phyloP scores from a whole-genome alignment of 1,140 invertebrate species.

The Metopolophium dirhodum region DNA sequence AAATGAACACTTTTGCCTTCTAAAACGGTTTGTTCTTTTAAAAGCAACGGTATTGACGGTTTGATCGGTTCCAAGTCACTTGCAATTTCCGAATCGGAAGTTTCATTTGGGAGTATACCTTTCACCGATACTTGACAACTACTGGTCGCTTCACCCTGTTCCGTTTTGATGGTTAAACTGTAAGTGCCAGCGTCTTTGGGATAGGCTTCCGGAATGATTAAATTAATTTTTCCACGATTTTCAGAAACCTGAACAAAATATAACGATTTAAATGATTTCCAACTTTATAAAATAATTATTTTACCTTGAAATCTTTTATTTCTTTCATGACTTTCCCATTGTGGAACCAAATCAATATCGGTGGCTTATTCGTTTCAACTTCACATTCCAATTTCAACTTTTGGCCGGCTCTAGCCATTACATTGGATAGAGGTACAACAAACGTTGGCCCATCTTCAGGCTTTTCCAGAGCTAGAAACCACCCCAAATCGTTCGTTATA shows the following conservation, averaged over 20 bases:
- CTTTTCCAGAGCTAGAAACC: not conserved
- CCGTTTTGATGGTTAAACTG: conserved; percentile 70
- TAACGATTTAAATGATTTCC: not conserved
- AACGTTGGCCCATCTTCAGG: conserved; percentile 67
- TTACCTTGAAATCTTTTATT: conserved; percentile 66
- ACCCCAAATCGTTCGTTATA: not conserved
- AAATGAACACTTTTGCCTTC: conserved; percentile 76
- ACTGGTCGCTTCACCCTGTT: conserved; percentile 70
- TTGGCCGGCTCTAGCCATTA: conserved; percentile 71
- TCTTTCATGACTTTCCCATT: conserved; percentile 71
- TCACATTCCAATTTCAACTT: conserved; percentile 74
- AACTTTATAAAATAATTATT: conserved; percentile 17
- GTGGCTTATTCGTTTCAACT: conserved; percentile 69
- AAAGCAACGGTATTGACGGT: conserved; percentile 74
- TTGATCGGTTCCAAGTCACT: conserved; percentile 75
- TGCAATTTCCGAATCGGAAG: conserved; percentile 75
- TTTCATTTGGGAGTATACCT: conserved; percentile 73
- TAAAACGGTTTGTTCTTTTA: conserved; percentile 73
- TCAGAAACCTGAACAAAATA: conserved; percentile 32
- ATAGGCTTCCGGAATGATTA: conserved; percentile 74
- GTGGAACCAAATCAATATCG: conserved; percentile 70
- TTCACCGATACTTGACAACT: conserved; percentile 75
- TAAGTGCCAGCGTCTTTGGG: conserved; percentile 77
- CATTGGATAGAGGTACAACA: conserved; percentile 67
- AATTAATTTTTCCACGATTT: conserved; percentile 66